Percentiles rank a stretch among this genome's conserved stretches.
These are phyloP conservation scores for Sebastes matsubarae DNA, from an alignment of 2,797 vertebrate species.

Conservation along the genomic window DNA sequence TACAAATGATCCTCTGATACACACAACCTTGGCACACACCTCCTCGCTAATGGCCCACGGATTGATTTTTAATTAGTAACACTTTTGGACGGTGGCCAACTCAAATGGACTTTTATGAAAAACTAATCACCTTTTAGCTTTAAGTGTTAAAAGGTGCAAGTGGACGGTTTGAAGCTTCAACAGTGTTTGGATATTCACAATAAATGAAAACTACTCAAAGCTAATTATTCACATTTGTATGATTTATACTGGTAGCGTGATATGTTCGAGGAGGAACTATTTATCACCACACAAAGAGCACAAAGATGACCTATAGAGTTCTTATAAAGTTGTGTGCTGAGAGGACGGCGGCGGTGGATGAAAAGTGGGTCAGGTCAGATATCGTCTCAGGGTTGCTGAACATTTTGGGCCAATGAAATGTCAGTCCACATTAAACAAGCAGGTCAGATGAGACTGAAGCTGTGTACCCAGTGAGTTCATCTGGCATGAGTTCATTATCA, in stretches of 20 bases:
- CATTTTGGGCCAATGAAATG: constrained; percentile 65
- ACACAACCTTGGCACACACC: constrained; percentile 90
- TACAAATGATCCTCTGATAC: constrained; percentile 92
- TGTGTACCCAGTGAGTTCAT: constrained; percentile 60
- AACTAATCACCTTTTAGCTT: constrained; percentile 84
- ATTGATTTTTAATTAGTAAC: constrained; percentile 99
- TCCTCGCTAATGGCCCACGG: constrained; percentile 92
- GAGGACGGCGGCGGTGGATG: constrained; percentile 7
- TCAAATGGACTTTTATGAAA: constrained; percentile 87
- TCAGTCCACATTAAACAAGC: constrained; percentile 68
- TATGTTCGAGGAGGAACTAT: constrained; percentile 6
- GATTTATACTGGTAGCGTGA: not conserved
- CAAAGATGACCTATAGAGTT: constrained; percentile 32
- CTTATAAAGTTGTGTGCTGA: constrained; percentile 46
- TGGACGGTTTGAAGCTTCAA: constrained; percentile 52
- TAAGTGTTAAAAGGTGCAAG: constrained; percentile 68
- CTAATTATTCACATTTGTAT: constrained; percentile 12
- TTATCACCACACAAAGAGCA: constrained; percentile 3
- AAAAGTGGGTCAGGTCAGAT: constrained; percentile 78
- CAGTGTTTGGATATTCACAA: constrained; percentile 51
- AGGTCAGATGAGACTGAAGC: constrained; percentile 58
- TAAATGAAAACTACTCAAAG: constrained; percentile 41
- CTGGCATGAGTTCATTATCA: constrained; percentile 61
- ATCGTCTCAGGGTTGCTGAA: constrained; percentile 60
- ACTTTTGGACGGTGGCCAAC: constrained; percentile 93